phyloP scores from a whole-genome alignment of 2,113 vertebrate genomes.

The Myrmophylax atrothorax region DNA sequence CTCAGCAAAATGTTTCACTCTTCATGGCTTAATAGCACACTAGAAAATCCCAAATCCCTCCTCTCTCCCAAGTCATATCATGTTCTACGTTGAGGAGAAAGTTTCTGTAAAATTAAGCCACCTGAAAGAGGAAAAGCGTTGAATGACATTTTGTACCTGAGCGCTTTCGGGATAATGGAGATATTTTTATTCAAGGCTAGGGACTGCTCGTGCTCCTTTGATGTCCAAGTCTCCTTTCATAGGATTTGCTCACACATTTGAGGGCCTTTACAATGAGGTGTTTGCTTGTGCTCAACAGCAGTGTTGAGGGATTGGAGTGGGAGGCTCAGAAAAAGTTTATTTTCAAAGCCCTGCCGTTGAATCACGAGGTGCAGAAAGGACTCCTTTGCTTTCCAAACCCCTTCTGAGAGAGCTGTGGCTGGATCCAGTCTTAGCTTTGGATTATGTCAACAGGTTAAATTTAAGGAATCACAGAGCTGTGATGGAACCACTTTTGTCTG shows the following conservation, averaged over 20 bases:
- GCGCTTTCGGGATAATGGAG: background rate
- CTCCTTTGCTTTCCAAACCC: no score
- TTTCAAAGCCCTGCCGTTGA: no score
- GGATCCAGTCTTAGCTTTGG: no score
- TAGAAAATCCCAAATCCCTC: background rate
- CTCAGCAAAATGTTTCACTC: slow-evolving; percentile 13
- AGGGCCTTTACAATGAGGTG: background rate
- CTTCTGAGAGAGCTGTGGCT: no score
- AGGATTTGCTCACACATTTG: fast-evolving
- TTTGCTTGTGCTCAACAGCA: background rate
- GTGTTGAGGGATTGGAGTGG: no score
- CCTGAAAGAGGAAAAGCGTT: background rate
- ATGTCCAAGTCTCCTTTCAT: background rate
- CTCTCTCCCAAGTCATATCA: background rate
- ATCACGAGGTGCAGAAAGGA: no score
- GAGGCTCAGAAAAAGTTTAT: no score
- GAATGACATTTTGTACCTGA: background rate
- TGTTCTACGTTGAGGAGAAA: background rate
- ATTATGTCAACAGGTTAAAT: no score
- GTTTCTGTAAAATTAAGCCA: background rate
- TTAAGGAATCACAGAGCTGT: no score
- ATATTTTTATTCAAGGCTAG: background rate
- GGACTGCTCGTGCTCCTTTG: background rate
- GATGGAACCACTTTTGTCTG: no score
- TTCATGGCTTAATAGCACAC: background rate